phyloP scores from a whole-genome alignment of 2,888 invertebrate genomes.

The Aplocera efformata region DNA sequence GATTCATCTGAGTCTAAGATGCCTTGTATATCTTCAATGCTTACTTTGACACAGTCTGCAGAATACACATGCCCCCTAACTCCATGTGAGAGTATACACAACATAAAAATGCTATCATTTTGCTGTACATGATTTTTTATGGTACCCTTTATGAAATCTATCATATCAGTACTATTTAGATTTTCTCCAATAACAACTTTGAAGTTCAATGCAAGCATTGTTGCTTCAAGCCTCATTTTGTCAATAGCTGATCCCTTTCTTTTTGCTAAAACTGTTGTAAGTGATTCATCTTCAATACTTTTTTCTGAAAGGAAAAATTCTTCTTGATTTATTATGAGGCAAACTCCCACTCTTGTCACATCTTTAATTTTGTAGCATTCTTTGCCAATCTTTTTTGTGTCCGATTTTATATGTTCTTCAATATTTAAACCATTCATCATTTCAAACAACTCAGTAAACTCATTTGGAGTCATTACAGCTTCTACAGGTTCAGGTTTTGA shows the following conservation, averaged over 20 bases:
- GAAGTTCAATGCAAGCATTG: conserved; percentile 61
- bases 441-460: conserved; percentile 44
- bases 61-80: conserved; percentile 64
- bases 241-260: conserved; percentile 59
- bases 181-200: conserved; percentile 51
- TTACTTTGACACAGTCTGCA: conserved; percentile 64
- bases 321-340: conserved; percentile 69
- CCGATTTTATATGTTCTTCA: conserved; percentile 44
- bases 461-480: conserved; percentile 19
- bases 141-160: conserved; percentile 49
- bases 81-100: conserved; percentile 71
- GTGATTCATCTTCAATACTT: conserved; percentile 44
- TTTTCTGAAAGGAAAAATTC: conserved; percentile 59
- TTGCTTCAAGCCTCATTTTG: conserved; percentile 45
- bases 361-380: conserved; percentile 58
- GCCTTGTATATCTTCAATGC: conserved; percentile 60
- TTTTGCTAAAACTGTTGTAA: conserved; percentile 36
- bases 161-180: conserved; percentile 50
- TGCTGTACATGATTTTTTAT: conserved; percentile 43
- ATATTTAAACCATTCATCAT: conserved; percentile 40
- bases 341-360: conserved; percentile 56
- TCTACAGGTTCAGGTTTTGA: conserved; percentile 13
- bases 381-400: conserved; percentile 37
- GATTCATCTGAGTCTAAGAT: conserved; percentile 58
- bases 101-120: conserved; percentile 64